These are phyloP conservation scores for Synergus itoensis DNA, from an alignment of 2,888 invertebrate genomes.

Conservation along the genomic window DNA sequence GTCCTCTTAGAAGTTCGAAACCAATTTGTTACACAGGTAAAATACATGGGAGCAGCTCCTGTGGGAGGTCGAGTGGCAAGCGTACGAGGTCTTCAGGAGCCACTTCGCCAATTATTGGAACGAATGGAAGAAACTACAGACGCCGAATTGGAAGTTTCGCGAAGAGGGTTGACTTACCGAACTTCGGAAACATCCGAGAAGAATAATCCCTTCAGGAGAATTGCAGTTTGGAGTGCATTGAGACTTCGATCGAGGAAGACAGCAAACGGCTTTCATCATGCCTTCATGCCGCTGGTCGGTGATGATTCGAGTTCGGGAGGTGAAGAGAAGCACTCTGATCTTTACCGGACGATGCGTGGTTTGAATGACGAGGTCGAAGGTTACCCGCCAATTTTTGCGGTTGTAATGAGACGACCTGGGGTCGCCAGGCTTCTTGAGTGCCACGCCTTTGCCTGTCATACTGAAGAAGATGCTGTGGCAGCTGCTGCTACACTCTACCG, in stretches of 20 bases:
- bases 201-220: slow-evolving; percentile 92
- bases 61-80: slow-evolving; percentile 90
- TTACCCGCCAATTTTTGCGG: slow-evolving; percentile 93
- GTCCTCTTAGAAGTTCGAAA: not conserved
- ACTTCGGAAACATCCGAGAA: slow-evolving; percentile 71
- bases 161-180: slow-evolving; percentile 73
- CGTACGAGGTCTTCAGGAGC: slow-evolving; percentile 89
- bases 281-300: slow-evolving; percentile 87
- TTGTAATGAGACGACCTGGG: slow-evolving; percentile 90
- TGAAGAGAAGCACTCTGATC: slow-evolving; percentile 80
- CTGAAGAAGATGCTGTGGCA: slow-evolving; percentile 93
- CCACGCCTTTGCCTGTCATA: slow-evolving; percentile 94
- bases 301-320: slow-evolving; percentile 77
- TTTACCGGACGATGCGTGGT: slow-evolving; percentile 76
- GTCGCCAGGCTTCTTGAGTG: slow-evolving; percentile 91
- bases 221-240: slow-evolving; percentile 96
- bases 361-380: slow-evolving; percentile 74
- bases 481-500: slow-evolving; percentile 95
- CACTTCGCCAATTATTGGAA: slow-evolving; percentile 80
- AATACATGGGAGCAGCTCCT: slow-evolving; percentile 90
- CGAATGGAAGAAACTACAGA: slow-evolving; percentile 64
- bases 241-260: slow-evolving; percentile 80
- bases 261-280: slow-evolving; percentile 80
- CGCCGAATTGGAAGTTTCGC: slow-evolving; percentile 74
- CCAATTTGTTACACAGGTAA: slow-evolving; percentile 80